phyloP scores from a whole-genome alignment of 1,140 invertebrate species.

The Colletes gigas region DNA sequence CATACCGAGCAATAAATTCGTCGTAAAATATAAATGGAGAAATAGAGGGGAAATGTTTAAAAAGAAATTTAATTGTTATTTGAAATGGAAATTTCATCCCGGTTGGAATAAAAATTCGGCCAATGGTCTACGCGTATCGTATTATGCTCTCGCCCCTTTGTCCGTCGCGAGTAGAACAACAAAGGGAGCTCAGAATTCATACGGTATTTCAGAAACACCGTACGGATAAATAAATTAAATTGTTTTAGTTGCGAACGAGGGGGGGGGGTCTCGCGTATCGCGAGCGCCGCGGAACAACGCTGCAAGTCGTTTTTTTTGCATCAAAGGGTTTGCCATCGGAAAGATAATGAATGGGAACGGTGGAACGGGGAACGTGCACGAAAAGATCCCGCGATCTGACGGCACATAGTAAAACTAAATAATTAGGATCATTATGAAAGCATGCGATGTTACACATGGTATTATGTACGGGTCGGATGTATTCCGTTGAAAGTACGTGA shows the following conservation, averaged over 20 bases:
- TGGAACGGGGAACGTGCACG: neutral
- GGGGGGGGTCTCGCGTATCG: neutral
- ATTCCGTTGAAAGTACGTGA: neutral
- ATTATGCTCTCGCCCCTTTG: too few relatives aligned
- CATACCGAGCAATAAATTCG: too few relatives aligned
- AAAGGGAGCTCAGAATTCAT: too few relatives aligned
- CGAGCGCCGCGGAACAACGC: too few relatives aligned
- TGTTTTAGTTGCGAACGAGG: neutral
- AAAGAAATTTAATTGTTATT: too few relatives aligned
- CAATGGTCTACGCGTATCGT: too few relatives aligned
- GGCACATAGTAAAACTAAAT: constrained; percentile 2
- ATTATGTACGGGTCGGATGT: neutral
- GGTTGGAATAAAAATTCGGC: too few relatives aligned
- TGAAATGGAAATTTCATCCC: too few relatives aligned
- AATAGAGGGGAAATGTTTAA: too few relatives aligned
- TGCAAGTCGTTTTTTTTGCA: neutral
- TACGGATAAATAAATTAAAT: neutral
- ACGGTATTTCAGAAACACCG: neutral
- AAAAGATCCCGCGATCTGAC: neutral
- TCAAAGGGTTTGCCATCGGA: neutral
- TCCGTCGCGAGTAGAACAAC: too few relatives aligned
- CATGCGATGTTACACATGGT: constrained; percentile 21
- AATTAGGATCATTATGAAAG: constrained; percentile 35
- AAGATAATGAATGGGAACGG: neutral
- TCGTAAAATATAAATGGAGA: too few relatives aligned